Evolutionary conservation across 2,113 vertebrate species (phyloP).

Genomic region (Cyprinodon variegatus): DNA sequence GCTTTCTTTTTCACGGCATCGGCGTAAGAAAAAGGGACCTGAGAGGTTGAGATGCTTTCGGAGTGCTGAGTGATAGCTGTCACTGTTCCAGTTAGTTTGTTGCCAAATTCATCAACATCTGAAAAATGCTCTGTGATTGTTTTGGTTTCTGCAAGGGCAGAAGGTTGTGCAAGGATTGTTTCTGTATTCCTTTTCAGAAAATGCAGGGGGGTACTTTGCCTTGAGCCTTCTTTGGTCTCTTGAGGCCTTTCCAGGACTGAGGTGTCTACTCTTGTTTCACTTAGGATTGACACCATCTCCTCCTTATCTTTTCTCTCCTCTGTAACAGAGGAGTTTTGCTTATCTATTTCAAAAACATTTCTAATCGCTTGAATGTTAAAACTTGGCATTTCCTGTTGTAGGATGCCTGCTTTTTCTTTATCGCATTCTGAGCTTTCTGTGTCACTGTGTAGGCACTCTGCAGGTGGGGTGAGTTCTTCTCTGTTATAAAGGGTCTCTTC

Average conservation of each 20-base stretch:
- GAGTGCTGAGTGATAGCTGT: conserved; percentile 73
- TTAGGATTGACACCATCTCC: conserved; percentile 72
- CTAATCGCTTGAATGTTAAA: conserved; percentile 81
- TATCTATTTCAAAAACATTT: conserved; percentile 82
- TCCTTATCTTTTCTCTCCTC: conserved; percentile 70
- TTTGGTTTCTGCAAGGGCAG: conserved; percentile 72
- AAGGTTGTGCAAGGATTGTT: conserved; percentile 65
- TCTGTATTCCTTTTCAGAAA: conserved; percentile 52
- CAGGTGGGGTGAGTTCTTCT: conserved; percentile 64
- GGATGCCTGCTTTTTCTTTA: conserved; percentile 61
- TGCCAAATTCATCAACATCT: conserved; percentile 77
- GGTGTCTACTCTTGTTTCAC: conserved; percentile 66
- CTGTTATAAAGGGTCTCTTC: conserved; percentile 64
- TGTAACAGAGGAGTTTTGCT: conserved; percentile 71
- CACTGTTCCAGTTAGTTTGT: conserved; percentile 72
- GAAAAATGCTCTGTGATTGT: conserved; percentile 78
- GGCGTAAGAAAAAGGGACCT: conserved; percentile 86
- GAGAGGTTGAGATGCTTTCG: conserved; percentile 70
- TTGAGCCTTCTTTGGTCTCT: conserved; percentile 59
- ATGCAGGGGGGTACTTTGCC: conserved; percentile 63
- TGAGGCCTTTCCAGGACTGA: conserved; percentile 72
- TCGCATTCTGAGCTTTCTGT: conserved; percentile 64
- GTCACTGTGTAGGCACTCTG: conserved; percentile 63
- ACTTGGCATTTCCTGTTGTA: conserved; percentile 73
- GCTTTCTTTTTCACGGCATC: conserved; percentile 86